Evolutionary conservation across 1,140 invertebrate species (phyloP), one percentile per base, ranked within the genome.

Genomic region (Dendroctonus ponderosae): DNA sequence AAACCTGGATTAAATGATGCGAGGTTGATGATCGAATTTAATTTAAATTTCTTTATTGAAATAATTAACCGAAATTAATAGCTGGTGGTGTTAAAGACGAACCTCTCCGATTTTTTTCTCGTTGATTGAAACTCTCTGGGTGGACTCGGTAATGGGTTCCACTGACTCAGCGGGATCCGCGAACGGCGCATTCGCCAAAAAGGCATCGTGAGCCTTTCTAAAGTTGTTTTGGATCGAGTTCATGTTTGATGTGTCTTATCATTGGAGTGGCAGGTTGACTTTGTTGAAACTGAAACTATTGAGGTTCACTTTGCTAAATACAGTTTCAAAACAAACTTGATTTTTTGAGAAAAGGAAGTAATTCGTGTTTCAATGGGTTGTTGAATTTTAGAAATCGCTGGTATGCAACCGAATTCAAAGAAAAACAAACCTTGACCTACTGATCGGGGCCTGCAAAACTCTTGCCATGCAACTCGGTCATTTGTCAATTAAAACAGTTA

Each of bases 141-240:
- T 71, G 62, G 56, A 68, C 67, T 64, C 58, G 15, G 50, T 65
- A 41, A 64, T 59, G 60, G 53, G 56, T 37, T 52, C 42, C 44
- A 9, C 40, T 26, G 26, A 26, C 42, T 43, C 43, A 65, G 7
- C 59, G 26, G 67, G 57, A 53, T 63, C 61, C 54, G 50, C 64
- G 44, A 67, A 61, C 49, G 62, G 48, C 15, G 63, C n/a, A 43
- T 63, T 67, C 12, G n/a, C 60, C 60, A 62, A 12, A 52, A 70
- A 67, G 44, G 68, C 64, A 67, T 44, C 56, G 41, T 57, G 71
- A 8, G 70, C 46, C 54, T 73, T 71, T n/a, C 68, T 39, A 49
- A 65, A 73, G 66, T 42, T 67, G 63, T 70, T 73, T 46, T 70
- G 65, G 6, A 61, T 46, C 7, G 56, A 59, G 37, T 66, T 66